phyloP scores from a whole-genome alignment of 2,888 invertebrate genomes.

The Synanthedon formicaeformis region DNA sequence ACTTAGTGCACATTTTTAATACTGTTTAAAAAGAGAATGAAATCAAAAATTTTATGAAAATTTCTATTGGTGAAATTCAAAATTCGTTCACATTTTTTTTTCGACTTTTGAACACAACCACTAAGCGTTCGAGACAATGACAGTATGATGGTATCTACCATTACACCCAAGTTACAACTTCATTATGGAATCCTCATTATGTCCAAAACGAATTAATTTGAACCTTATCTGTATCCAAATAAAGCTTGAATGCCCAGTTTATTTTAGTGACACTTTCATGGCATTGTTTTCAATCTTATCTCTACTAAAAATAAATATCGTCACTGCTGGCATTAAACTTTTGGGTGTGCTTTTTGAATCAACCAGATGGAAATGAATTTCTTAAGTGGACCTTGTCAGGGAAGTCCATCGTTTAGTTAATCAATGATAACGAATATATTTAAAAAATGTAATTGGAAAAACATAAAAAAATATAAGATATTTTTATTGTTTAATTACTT shows the following conservation, averaged over 20 bases:
- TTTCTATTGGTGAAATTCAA: background rate
- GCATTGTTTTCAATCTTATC: slow-evolving; percentile 1
- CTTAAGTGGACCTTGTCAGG: too few relatives aligned
- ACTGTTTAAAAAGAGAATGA: background rate
- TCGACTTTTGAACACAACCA: slow-evolving; percentile 14
- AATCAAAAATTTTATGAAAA: background rate
- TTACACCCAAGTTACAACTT: slow-evolving; percentile 11
- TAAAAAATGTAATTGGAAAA: too few relatives aligned
- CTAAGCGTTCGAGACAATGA: slow-evolving; percentile 14
- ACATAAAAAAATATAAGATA: too few relatives aligned
- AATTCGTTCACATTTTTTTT: slow-evolving; percentile 1
- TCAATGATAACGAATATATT: too few relatives aligned
- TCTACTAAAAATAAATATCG: background rate
- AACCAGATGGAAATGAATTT: too few relatives aligned
- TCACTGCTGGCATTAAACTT: background rate
- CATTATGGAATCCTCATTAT: background rate
- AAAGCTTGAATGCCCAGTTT: background rate
- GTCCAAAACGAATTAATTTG: background rate
- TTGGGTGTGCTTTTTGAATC: too few relatives aligned
- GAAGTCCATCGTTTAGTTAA: too few relatives aligned
- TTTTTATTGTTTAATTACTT: too few relatives aligned
- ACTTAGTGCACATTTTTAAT: background rate
- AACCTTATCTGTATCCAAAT: background rate
- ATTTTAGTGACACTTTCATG: background rate
- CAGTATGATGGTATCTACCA: slow-evolving; percentile 17